These are phyloP conservation scores for Rhynchophorus ferrugineus DNA, from an alignment of 1,140 invertebrate genomes.

Conservation along the genomic window DNA sequence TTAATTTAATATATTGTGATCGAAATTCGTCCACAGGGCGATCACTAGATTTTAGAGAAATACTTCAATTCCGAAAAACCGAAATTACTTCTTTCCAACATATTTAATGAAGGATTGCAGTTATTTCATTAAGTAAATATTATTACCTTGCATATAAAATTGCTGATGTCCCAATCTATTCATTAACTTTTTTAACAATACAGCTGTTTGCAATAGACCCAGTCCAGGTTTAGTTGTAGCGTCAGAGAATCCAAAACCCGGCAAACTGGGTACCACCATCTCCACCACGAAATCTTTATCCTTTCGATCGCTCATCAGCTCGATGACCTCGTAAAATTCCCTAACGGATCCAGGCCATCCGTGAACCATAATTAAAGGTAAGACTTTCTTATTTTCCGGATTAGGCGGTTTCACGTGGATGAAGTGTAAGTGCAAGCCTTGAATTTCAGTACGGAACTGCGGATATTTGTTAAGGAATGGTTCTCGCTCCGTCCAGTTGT, in stretches of 20 bases:
- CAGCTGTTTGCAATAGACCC: conserved; percentile 53
- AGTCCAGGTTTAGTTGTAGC: conserved; percentile 55
- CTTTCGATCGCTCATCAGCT: conserved; percentile 31
- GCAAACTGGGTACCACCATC: conserved; percentile 51
- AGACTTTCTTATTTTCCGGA: conserved; percentile 47
- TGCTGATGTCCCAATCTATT: conserved; percentile 62
- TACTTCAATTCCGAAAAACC: too few species aligned
- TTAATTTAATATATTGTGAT: too few species aligned
- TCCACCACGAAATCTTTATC: conserved; percentile 33
- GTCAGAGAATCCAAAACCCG: conserved; percentile 69
- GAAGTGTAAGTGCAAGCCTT: conserved; percentile 64
- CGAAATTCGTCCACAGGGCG: too few species aligned
- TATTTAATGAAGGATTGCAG: too few species aligned
- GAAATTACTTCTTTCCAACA: too few species aligned
- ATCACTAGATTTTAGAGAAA: too few species aligned
- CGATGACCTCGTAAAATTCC: conserved; percentile 78
- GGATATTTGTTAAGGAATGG: conserved; percentile 47
- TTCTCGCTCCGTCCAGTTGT: conserved; percentile 52
- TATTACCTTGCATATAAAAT: conserved; percentile 74
- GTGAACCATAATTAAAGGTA: conserved; percentile 70
- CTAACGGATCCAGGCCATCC: conserved; percentile 86
- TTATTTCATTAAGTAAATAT: too few species aligned
- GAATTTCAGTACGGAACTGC: conserved; percentile 50
- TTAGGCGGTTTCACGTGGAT: conserved; percentile 55
- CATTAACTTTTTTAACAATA: conserved; percentile 82